Percentiles rank a stretch among this genome's conserved stretches.
Evolutionary conservation across 2,113 vertebrate species (phyloP).

Genomic region (Pterocles orientalis): DNA sequence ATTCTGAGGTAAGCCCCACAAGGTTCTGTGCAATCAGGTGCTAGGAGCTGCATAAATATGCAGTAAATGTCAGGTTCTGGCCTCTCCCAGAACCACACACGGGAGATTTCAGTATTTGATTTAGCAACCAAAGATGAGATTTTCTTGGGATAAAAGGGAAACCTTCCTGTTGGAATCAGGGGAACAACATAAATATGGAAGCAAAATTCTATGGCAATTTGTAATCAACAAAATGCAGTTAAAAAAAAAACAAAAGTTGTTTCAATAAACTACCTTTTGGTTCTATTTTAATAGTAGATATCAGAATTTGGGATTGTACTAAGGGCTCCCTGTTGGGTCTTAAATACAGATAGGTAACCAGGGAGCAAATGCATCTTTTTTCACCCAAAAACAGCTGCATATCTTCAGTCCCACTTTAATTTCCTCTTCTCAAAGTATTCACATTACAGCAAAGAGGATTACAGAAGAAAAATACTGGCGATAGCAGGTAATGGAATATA

Average conservation of each 20-base stretch:
- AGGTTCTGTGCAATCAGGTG: neutral
- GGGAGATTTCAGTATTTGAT: neutral
- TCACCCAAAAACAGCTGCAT: neutral
- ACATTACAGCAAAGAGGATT: neutral
- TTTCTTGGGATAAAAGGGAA: neutral
- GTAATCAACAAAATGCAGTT: neutral
- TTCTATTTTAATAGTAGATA: neutral
- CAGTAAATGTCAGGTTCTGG: neutral
- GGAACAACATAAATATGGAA: neutral
- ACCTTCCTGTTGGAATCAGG: neutral
- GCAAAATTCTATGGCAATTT: neutral
- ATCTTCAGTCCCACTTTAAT: neutral
- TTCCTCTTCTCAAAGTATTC: neutral
- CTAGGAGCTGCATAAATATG: neutral
- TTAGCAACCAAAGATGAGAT: neutral
- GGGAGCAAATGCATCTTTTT: neutral
- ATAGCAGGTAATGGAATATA: constrained; percentile 28
- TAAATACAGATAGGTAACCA: neutral
- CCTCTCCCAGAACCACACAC: neutral
- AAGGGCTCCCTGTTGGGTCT: neutral
- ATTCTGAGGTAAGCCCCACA: neutral
- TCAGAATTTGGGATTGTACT: neutral
- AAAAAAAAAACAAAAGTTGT: neutral
- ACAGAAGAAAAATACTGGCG: neutral
- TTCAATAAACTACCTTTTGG: neutral